A percentile compares a stretch with the other conserved stretches of the same genome.
phyloP scores from a whole-genome alignment of 1,140 invertebrate genomes.

The Dreissena polymorpha region DNA sequence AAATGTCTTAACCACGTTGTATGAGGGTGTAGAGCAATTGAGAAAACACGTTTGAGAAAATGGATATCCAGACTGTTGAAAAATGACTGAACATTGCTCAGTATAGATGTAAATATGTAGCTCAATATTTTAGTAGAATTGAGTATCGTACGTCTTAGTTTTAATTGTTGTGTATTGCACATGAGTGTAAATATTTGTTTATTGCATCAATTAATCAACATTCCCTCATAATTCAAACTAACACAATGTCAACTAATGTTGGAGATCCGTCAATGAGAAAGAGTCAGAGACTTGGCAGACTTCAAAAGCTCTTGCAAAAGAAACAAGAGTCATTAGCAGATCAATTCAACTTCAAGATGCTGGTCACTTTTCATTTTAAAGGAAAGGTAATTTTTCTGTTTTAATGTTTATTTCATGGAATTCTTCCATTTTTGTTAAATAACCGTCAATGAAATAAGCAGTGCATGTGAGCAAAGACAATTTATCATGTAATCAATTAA shows the following conservation, averaged over 20 bases:
- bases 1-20: background rate
- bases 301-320: constrained; percentile 75
- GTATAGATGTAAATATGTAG: background rate
- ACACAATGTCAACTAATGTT: constrained; percentile 47
- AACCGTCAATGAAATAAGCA: no score
- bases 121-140: background rate
- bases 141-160: constrained; percentile 1
- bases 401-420: no score
- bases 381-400: constrained; percentile 70
- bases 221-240: background rate
- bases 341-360: constrained; percentile 79
- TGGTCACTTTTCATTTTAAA: constrained; percentile 78
- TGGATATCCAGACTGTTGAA: background rate
- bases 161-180: background rate
- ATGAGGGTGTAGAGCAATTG: background rate
- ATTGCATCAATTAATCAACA: background rate
- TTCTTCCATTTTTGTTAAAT: no score
- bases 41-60: background rate
- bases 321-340: constrained; percentile 78
- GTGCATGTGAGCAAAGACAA: no score
- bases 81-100: background rate
- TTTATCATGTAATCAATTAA: no score
- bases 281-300: constrained; percentile 68
- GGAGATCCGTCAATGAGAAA: constrained; percentile 74
- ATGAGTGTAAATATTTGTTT: background rate